These are phyloP conservation scores for Tyrannus savana DNA, from an alignment of 2,113 vertebrate genomes.

Conservation along the genomic window DNA sequence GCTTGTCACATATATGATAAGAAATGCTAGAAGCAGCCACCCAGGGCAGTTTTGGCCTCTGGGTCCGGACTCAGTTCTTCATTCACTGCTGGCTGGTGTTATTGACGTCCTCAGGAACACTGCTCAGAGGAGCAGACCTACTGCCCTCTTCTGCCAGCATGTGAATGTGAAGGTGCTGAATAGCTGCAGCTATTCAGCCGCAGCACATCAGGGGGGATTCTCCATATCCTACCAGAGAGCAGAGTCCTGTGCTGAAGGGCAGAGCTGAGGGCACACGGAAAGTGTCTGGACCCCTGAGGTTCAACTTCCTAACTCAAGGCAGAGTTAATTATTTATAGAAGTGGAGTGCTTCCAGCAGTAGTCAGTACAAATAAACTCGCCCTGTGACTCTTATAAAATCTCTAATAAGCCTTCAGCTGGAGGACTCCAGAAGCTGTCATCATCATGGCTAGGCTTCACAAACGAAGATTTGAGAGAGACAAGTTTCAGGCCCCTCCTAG, in stretches of 20 bases:
- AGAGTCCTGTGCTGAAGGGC: background rate
- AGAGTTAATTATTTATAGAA: background rate
- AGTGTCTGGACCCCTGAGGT: background rate
- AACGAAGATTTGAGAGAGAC: background rate
- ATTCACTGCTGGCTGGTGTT: background rate
- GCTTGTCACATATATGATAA: background rate
- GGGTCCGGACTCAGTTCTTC: background rate
- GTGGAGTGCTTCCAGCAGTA: background rate
- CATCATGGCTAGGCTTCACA: too few species aligned
- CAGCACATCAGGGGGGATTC: background rate
- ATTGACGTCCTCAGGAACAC: background rate
- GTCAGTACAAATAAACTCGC: background rate
- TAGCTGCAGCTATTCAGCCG: background rate
- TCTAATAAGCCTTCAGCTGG: background rate
- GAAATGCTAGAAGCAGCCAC: background rate
- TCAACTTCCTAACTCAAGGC: background rate
- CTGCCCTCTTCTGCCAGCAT: background rate
- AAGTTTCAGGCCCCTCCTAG: background rate
- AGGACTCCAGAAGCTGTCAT: background rate
- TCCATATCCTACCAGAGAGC: background rate
- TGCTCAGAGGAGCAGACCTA: background rate
- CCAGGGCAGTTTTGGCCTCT: background rate
- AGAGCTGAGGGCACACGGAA: background rate
- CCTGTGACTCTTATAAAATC: background rate
- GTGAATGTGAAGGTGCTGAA: accelerated